These are phyloP conservation scores for Sphyrna mokarran DNA, from an alignment of 2,113 vertebrate species.

Conservation along the genomic window DNA sequence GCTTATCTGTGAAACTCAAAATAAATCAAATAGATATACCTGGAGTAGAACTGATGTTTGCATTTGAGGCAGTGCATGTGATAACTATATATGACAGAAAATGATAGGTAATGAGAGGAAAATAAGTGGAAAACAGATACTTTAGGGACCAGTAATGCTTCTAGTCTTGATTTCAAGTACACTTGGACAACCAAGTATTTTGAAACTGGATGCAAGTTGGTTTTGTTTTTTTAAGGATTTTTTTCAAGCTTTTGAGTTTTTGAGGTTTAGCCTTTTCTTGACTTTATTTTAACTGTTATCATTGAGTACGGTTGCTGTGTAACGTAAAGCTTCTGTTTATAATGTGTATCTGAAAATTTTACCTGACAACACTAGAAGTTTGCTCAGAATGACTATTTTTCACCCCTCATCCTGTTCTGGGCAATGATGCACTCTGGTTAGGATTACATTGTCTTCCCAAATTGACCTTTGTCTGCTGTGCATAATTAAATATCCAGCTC, in stretches of 20 bases:
- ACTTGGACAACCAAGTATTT: background rate
- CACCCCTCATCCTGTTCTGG: background rate
- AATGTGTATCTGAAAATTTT: background rate
- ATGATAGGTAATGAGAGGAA: background rate
- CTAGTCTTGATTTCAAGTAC: background rate
- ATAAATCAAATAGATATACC: background rate
- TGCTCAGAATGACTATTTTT: background rate
- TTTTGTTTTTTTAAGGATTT: background rate
- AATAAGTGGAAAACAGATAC: background rate
- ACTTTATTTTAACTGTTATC: background rate
- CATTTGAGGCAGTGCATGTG: background rate
- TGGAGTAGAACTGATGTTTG: background rate
- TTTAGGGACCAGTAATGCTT: background rate
- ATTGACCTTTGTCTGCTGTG: background rate
- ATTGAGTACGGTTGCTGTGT: background rate
- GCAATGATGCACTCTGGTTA: background rate
- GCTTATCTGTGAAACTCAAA: background rate
- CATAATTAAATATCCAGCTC: background rate
- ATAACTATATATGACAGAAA: background rate
- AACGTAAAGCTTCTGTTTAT: background rate
- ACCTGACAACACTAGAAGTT: background rate
- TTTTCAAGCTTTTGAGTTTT: background rate
- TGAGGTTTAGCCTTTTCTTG: background rate
- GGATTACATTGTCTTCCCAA: background rate
- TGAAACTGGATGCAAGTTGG: background rate